Evolutionary conservation across 1,140 invertebrate species (phyloP), one percentile per base, ranked within the genome.

Genomic region (Druon quercuslanigerum): DNA sequence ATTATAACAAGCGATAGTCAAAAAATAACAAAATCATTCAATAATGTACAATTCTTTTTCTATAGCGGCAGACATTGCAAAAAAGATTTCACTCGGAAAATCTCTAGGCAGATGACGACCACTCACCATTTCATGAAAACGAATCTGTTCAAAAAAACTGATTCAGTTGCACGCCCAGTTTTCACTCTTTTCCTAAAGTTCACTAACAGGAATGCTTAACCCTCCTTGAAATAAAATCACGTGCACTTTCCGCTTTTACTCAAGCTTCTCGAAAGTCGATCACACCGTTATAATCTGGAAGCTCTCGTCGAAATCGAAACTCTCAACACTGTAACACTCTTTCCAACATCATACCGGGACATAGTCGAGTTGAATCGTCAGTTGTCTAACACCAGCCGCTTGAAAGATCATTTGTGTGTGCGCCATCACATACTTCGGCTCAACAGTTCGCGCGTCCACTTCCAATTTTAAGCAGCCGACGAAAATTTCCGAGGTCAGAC

Each of bases 391-490:
- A 50, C 97, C 97, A 75, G 95, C 95, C 54, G 96, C 93, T 76
- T 96, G 95, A 91, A 99, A 99, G 86, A 99, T 99, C 93, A 96
- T 96, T 81, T 98, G 96, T 11, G 98, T 97, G 86, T 98, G 97
- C 80, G 95, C 96, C 0, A 97, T 93, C 33, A 99, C 95, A 87
- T 98, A 98, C 85, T 96, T 96, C 0, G 96, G 94, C 91, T 99
- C 98, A 2, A 98, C 97, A 82, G 96, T 95, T 85, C 95, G 94
- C 0, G 97, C 95, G 5, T 66, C 60, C 3, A 99, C 97, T 92
- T 99, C 98, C 50, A 99, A 88, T 92, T 99, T 99, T 16, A 99
- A 89, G 82, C 96, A 96, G 77, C 98, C 98, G 3, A 99, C 95
- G 90, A 96, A 98, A 14, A 96, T 94, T 77, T 98, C 97, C 85